Evolutionary conservation across 2,797 vertebrate species (phyloP).

Genomic region (Margarornis squamiger): DNA sequence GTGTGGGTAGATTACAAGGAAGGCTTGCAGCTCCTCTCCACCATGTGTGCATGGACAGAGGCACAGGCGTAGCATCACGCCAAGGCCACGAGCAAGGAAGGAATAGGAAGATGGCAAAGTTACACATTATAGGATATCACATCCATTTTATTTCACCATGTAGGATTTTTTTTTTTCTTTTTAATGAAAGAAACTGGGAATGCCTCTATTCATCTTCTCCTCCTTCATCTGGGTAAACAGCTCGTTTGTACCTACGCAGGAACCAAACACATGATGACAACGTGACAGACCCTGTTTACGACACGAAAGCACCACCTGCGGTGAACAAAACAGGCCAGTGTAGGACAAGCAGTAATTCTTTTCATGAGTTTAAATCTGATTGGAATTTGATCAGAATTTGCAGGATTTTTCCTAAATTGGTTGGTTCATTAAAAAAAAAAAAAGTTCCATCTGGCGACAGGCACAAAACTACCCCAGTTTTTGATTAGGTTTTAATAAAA

Average conservation of each 20-base stretch:
- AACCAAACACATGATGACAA: not conserved
- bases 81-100: not conserved
- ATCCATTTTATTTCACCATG: not conserved
- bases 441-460: not conserved
- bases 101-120: not conserved
- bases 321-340: conserved; percentile 37
- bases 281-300: not conserved
- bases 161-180: not conserved
- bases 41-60: rapidly evolving
- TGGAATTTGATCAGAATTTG: conserved; percentile 11
- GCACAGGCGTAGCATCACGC: not conserved
- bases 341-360: conserved; percentile 20
- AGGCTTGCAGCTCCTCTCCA: not conserved
- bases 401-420: conserved; percentile 30
- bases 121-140: not conserved
- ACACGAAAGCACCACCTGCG: not conserved
- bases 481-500: not conserved
- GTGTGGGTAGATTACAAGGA: not conserved
- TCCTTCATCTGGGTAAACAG: not conserved
- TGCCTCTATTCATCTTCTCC: not conserved
- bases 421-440: not conserved
- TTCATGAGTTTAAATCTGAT: conserved; percentile 38
- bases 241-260: not conserved
- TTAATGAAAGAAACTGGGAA: not conserved
- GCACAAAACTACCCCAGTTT: not conserved